Conservation (phyloP, 2,113 vertebrate genomes). For the Tor tambroides region DNA sequence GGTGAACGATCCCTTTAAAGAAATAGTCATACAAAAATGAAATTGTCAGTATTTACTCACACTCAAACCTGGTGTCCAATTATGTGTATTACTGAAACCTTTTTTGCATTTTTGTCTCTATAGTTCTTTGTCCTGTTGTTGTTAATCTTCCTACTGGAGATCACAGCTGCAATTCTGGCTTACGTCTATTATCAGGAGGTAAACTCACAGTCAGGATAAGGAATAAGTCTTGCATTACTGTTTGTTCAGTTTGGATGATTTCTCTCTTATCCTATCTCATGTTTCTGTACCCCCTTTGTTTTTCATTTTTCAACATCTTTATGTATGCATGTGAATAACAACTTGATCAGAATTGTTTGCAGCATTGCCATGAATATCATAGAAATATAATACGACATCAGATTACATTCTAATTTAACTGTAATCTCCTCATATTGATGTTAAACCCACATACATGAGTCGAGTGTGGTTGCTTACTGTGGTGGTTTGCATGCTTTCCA, state of each 20-base stretch:
- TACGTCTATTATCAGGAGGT: constrained; percentile 95
- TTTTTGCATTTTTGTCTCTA: constrained; percentile 1
- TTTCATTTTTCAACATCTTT: constrained; percentile 48
- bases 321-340: constrained; percentile 44
- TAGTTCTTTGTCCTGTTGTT: constrained; percentile 92
- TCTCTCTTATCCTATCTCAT: constrained; percentile 55
- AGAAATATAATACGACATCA: no score
- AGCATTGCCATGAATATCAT: background rate
- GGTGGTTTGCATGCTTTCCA: constrained; percentile 61
- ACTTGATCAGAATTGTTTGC: background rate
- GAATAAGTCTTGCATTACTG: background rate
- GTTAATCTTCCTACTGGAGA: constrained; percentile 90
- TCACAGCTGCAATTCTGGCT: constrained; percentile 89
- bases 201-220: constrained; percentile 42
- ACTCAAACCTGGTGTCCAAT: background rate
- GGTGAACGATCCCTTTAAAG: no score
- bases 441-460: background rate
- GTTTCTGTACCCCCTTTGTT: constrained; percentile 64
- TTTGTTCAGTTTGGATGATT: constrained; percentile 56
- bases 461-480: constrained; percentile 37
- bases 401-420: background rate
- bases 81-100: background rate
- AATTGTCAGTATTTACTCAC: background rate
- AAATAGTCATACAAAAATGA: no score
- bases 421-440: background rate